These are phyloP conservation scores for Betta splendens DNA, from an alignment of 2,797 vertebrate species.

Conservation along the genomic window DNA sequence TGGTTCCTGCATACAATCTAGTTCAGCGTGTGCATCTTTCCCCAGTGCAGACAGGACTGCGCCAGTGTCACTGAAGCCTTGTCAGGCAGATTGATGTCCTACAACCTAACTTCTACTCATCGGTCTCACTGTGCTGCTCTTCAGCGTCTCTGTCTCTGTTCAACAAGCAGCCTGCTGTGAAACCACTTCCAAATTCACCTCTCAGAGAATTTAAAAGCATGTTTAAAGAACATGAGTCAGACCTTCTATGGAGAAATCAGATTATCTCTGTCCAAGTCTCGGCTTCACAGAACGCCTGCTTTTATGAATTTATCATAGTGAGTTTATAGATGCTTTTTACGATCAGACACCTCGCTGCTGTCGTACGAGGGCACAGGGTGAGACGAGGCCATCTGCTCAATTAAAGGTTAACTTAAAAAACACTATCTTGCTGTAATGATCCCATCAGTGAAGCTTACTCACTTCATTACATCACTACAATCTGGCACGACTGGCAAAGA, in stretches of 20 bases:
- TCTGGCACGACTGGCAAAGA: conserved; percentile 27
- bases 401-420: conserved; percentile 26
- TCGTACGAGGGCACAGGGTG: neutral
- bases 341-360: neutral
- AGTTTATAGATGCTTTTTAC: neutral
- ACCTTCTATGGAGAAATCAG: neutral
- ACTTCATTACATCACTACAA: conserved; percentile 55
- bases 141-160: neutral
- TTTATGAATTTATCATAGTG: neutral
- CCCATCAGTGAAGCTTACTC: conserved; percentile 35
- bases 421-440: neutral
- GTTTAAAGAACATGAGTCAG: neutral
- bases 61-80: neutral
- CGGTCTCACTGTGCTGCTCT: conserved; percentile 11
- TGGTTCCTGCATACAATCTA: too few relatives aligned
- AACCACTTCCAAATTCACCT: neutral
- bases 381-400: neutral
- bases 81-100: conserved; percentile 1
- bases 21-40: neutral
- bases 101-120: conserved; percentile 10
- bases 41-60: neutral
- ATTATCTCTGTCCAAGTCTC: neutral
- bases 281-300: neutral
- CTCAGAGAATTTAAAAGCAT: neutral
- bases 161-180: neutral